Percentiles rank a stretch among this genome's conserved stretches.
Conservation (phyloP, 2,797 vertebrate species). For the Gambelia wislizenii region DNA sequence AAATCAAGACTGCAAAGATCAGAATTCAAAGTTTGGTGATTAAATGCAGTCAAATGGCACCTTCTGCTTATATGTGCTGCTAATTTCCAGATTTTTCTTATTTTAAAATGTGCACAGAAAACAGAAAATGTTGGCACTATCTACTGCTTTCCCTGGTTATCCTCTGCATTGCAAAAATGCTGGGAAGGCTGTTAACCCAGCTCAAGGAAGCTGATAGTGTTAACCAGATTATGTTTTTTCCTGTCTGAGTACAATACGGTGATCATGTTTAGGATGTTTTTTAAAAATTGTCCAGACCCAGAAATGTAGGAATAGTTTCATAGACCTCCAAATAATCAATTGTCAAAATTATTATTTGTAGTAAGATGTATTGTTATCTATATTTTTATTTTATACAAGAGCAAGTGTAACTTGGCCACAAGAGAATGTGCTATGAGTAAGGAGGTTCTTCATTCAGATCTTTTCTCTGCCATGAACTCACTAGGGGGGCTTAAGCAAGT, state of each 20-base stretch:
- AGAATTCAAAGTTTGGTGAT: not conserved
- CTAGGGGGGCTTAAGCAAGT: not conserved
- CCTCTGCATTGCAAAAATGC: not conserved
- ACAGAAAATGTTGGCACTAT: not conserved
- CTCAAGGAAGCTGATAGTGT: not conserved
- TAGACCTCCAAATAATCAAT: not conserved
- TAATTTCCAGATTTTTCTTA: slow-evolving; percentile 34
- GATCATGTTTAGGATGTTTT: not conserved
- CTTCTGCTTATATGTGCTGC: slow-evolving; percentile 29
- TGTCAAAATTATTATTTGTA: not conserved
- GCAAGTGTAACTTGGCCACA: too few species aligned
- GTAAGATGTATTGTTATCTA: not conserved
- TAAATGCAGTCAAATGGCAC: not conserved
- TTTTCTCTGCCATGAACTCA: not conserved
- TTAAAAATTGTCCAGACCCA: not conserved
- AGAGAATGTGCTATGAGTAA: not conserved
- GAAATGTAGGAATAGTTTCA: not conserved
- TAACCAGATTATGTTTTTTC: not conserved
- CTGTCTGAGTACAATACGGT: not conserved
- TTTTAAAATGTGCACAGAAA: slow-evolving; percentile 19
- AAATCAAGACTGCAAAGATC: slow-evolving; percentile 24
- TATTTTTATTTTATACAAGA: not conserved
- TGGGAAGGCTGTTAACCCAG: not conserved
- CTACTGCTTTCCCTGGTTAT: not conserved
- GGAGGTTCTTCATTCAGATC: not conserved